A percentile compares a stretch with the other conserved stretches of the same genome.
Conservation (phyloP, 2,113 vertebrate species). For the Erythrocercus mccallii region DNA sequence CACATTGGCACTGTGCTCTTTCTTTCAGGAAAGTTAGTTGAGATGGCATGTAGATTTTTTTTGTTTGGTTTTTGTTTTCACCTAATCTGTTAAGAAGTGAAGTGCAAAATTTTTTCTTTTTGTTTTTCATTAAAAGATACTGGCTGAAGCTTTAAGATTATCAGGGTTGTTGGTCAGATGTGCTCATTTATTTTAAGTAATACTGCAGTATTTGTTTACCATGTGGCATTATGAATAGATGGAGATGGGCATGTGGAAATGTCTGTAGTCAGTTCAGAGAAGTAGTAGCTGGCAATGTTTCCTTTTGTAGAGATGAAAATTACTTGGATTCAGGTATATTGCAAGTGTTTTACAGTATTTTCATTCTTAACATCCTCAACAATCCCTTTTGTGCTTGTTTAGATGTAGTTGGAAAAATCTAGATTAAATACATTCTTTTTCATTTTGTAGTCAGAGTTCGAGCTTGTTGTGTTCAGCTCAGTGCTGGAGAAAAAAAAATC, state of each 20-base stretch:
- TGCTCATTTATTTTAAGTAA: neutral
- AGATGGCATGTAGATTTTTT: neutral
- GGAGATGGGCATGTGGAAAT: neutral
- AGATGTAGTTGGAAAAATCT: neutral
- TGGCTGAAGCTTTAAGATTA: neutral
- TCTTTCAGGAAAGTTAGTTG: neutral
- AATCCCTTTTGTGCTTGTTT: neutral
- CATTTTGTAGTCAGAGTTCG: neutral
- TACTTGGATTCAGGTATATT: neutral
- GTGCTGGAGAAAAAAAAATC: neutral
- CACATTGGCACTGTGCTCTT: neutral
- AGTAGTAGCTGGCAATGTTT: neutral
- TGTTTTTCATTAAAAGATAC: neutral
- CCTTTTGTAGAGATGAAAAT: neutral
- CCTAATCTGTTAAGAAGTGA: neutral
- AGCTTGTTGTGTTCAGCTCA: neutral
- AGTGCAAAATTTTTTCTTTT: neutral
- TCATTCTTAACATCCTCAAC: neutral
- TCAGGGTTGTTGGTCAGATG: neutral
- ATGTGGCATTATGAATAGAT: neutral
- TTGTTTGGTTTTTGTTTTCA: neutral
- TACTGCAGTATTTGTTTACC: neutral
- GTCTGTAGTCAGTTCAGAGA: neutral
- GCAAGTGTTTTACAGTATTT: neutral
- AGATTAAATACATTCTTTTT: neutral